These are phyloP conservation scores for Pseudomyrmex sp. DNA, from an alignment of 1,140 invertebrate genomes.

Conservation along the genomic window DNA sequence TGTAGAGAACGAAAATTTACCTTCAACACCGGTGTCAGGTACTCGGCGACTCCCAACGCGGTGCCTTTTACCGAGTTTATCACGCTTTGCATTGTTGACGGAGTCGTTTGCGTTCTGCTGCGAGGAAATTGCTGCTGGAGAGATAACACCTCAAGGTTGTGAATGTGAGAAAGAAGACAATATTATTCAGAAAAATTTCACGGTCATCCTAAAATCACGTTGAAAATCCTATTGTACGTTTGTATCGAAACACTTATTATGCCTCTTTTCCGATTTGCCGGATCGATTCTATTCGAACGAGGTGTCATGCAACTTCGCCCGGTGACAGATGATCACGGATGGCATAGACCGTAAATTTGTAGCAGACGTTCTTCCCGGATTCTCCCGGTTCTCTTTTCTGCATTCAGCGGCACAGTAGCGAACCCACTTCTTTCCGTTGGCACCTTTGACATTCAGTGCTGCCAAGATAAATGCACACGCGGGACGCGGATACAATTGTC, in stretches of 20 bases:
- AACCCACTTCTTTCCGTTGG: no score
- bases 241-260: neutral
- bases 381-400: neutral
- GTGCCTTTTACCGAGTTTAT: conserved; percentile 98
- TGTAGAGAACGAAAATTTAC: conserved; percentile 83
- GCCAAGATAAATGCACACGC: no score
- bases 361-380: neutral
- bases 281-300: conserved; percentile 10
- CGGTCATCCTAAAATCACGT: neutral
- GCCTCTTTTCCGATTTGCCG: neutral
- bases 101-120: neutral
- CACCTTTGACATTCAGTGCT: no score
- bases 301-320: neutral
- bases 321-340: conserved; percentile 13
- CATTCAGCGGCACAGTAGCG: no score
- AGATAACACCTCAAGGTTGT: neutral
- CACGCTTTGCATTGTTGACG: conserved; percentile 94
- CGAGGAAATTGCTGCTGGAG: neutral
- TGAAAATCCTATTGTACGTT: neutral
- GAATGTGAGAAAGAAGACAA: neutral
- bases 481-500: no score
- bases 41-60: conserved; percentile 97
- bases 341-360: neutral
- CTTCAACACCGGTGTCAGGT: conserved; percentile 98
- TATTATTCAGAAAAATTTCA: neutral